phyloP scores from a whole-genome alignment of 2,113 vertebrate species.

The Aphyosemion australe region DNA sequence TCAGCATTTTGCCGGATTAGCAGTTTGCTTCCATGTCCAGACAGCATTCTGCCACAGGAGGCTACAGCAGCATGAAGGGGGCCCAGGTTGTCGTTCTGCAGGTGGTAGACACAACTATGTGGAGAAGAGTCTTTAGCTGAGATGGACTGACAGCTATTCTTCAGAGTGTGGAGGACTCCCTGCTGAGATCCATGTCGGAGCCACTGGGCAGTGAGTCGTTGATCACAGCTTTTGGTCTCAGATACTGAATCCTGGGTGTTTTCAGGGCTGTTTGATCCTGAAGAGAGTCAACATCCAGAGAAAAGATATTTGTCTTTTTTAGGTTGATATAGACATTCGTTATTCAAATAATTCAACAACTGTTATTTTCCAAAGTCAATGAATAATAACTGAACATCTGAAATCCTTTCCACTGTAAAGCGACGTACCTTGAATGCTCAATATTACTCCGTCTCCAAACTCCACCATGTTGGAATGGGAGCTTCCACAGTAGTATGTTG shows the following conservation, averaged over 20 bases:
- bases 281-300: background rate
- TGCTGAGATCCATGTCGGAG: slow-evolving; percentile 33
- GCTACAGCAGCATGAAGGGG: slow-evolving; percentile 38
- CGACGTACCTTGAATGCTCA: slow-evolving; percentile 61
- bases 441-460: slow-evolving; percentile 60
- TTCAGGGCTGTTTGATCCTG: background rate
- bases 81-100: slow-evolving; percentile 40
- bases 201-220: slow-evolving; percentile 58
- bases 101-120: slow-evolving; percentile 51
- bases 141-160: background rate
- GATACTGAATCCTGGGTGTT: slow-evolving; percentile 39
- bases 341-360: no score
- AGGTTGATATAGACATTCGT: no score
- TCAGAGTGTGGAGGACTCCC: slow-evolving; percentile 48
- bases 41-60: slow-evolving; percentile 55
- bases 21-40: slow-evolving; percentile 51
- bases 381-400: no score
- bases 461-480: slow-evolving; percentile 62
- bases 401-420: background rate
- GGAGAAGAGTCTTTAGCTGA: background rate
- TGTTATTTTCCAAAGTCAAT: no score
- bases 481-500: slow-evolving; percentile 68
- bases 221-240: slow-evolving; percentile 34
- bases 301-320: background rate
- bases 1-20: background rate